Evolutionary conservation across 2,113 vertebrate species (phyloP).

Genomic region (Colius striatus): DNA sequence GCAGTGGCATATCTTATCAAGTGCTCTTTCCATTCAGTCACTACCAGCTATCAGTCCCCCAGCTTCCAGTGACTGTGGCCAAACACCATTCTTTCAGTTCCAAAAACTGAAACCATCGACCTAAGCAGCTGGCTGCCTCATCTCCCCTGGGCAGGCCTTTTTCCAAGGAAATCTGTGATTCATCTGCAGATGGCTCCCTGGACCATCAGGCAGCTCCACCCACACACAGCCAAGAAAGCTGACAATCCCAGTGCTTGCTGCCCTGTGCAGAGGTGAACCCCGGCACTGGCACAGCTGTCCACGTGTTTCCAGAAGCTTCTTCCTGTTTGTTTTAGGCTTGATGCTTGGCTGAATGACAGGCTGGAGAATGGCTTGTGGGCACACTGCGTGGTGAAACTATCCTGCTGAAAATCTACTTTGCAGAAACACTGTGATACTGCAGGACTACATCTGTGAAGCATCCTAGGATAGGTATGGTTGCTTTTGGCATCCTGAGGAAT

Average conservation of each 20-base stretch:
- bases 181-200: slow-evolving; percentile 65
- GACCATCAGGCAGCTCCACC: slow-evolving; percentile 2
- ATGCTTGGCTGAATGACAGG: background rate
- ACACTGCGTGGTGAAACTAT: rapidly evolving
- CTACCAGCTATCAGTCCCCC: background rate
- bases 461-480: background rate
- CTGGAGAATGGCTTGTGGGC: background rate
- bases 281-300: rapidly evolving
- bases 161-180: slow-evolving; percentile 55
- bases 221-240: background rate
- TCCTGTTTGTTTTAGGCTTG: rapidly evolving
- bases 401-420: background rate
- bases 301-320: background rate
- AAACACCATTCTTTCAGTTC: background rate
- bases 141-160: slow-evolving; percentile 19
- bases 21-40: background rate
- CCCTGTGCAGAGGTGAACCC: background rate
- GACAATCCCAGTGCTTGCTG: background rate
- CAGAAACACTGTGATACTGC: background rate
- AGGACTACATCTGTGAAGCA: rapidly evolving
- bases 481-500: background rate
- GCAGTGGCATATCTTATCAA: background rate
- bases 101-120: background rate
- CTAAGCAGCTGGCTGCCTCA: slow-evolving; percentile 23
- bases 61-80: background rate